Evolutionary conservation across 2,113 vertebrate genomes (phyloP).

Genomic region (Meleagris gallopavo): DNA sequence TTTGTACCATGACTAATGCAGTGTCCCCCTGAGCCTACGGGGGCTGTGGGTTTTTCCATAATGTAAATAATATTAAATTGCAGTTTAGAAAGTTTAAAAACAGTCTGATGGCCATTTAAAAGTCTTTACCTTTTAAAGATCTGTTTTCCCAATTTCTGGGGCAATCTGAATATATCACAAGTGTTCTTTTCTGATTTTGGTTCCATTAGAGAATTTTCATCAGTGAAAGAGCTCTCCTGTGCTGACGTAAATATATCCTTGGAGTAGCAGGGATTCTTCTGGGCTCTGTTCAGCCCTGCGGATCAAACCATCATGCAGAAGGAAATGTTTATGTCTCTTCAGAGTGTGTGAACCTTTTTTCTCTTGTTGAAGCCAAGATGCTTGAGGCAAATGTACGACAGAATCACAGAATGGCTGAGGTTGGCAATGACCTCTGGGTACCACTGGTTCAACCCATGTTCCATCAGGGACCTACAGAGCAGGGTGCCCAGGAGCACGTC

Average conservation of each 20-base stretch:
- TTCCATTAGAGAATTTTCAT: background rate
- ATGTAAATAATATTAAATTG: slow-evolving; percentile 18
- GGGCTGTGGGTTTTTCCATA: background rate
- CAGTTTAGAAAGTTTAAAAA: background rate
- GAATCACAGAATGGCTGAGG: background rate
- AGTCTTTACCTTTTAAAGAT: background rate
- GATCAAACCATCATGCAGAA: background rate
- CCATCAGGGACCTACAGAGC: background rate
- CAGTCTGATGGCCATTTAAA: background rate
- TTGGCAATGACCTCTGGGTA: background rate
- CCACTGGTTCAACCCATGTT: background rate
- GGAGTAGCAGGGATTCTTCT: background rate
- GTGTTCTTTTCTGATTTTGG: background rate
- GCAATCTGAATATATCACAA: background rate
- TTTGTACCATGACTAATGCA: slow-evolving; percentile 34
- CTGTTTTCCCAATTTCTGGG: background rate
- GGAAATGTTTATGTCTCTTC: background rate
- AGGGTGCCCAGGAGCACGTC: background rate
- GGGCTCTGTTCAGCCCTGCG: background rate
- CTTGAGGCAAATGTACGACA: background rate
- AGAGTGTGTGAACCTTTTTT: background rate
- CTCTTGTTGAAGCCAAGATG: background rate
- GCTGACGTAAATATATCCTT: background rate
- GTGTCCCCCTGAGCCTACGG: background rate
- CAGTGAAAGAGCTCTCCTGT: background rate